Conservation (phyloP, 2,888 invertebrate species). For the Rhagonycha fulva region DNA sequence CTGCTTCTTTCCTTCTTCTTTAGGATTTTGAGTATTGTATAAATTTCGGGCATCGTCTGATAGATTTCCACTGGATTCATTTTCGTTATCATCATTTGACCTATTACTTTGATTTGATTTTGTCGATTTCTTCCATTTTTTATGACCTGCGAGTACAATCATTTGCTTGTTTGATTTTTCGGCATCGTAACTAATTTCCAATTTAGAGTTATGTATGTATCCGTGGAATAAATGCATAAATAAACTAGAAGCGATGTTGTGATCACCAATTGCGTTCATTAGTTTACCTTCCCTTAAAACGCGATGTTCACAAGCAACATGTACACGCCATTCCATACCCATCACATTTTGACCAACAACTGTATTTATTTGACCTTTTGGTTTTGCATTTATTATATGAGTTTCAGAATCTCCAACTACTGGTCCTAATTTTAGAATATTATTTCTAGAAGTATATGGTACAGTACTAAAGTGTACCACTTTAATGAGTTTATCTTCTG, state of each 20-base stretch:
- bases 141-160: conserved; percentile 51
- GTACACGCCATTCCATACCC: conserved; percentile 60
- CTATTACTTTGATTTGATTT: not conserved
- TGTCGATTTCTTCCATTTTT: conserved; percentile 37
- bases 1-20: conserved; percentile 59
- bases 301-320: conserved; percentile 60
- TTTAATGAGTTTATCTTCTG: conserved; percentile 58
- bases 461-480: conserved; percentile 64
- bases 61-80: conserved; percentile 9
- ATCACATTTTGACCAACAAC: conserved; percentile 57
- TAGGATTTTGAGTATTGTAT: conserved; percentile 53
- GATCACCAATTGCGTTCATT: conserved; percentile 40
- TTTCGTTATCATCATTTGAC: conserved; percentile 28
- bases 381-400: conserved; percentile 37
- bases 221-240: conserved; percentile 49
- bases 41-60: conserved; percentile 33
- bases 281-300: conserved; percentile 52
- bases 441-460: conserved; percentile 66
- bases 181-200: conserved; percentile 58
- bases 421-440: conserved; percentile 61
- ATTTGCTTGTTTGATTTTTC: conserved; percentile 57
- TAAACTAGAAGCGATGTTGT: conserved; percentile 38
- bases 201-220: conserved; percentile 57
- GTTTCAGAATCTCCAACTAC: conserved; percentile 48
- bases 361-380: conserved; percentile 47